A percentile compares a stretch with the other conserved stretches of the same genome.
These are phyloP conservation scores for Calliopum simillimum DNA, from an alignment of 2,888 invertebrate genomes.

Conservation along the genomic window DNA sequence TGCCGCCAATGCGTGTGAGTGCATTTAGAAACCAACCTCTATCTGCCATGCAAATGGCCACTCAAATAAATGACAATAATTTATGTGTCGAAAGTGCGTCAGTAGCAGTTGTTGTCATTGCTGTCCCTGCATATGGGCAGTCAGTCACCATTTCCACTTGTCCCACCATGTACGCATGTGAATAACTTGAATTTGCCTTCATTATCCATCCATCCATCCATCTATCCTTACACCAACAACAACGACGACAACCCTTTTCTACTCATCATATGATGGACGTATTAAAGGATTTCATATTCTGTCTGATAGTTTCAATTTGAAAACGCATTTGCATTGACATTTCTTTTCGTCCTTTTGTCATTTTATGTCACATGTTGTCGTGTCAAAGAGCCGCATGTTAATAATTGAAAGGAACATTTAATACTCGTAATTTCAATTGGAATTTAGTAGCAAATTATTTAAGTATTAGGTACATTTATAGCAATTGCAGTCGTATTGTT, in stretches of 20 bases:
- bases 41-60: too few relatives aligned
- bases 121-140: not conserved
- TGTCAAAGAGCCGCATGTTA: slow-evolving; percentile 2
- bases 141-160: slow-evolving; percentile 7
- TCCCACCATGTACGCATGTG: too few relatives aligned
- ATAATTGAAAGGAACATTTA: slow-evolving; percentile 23
- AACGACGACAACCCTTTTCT: too few relatives aligned
- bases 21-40: too few relatives aligned
- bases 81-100: slow-evolving; percentile 14
- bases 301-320: not conserved
- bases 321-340: slow-evolving; percentile 7
- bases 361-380: slow-evolving; percentile 5
- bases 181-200: not conserved
- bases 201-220: not conserved
- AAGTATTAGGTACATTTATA: slow-evolving; percentile 17
- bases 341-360: slow-evolving; percentile 1
- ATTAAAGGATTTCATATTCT: slow-evolving; percentile 1
- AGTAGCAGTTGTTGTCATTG: not conserved
- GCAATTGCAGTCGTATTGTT: not conserved
- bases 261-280: not conserved
- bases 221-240: too few relatives aligned
- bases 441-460: slow-evolving; percentile 5
- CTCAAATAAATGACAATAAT: not conserved
- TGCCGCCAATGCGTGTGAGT: too few relatives aligned
- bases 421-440: slow-evolving; percentile 16